Base-by-base conservation (phyloP, 2,797 vertebrate species). In the Eulemur rubriventer region DNA sequence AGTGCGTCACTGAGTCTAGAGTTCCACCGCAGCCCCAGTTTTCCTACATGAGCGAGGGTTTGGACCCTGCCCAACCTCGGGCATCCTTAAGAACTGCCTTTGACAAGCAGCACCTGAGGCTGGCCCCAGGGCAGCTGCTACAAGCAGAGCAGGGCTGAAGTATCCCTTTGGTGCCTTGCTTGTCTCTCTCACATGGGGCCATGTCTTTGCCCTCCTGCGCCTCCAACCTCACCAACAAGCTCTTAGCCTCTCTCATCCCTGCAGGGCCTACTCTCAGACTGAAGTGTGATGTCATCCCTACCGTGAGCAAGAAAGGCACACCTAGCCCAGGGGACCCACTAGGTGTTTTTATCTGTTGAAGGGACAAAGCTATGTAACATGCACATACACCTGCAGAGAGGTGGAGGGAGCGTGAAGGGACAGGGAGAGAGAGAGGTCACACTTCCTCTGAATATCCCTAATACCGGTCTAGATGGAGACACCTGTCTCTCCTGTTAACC, bases 381-480 rank as follows among this genome's bases (percentile, higher is more conserved):
- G 46, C 18, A 50, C 2, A 10, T 6, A 38, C 13, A 48, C 20
- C 14, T 26, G 7, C n/a, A 30, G 50, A 63, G 13, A 38, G 57
- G 10, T 6, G 13, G 26, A 13, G 16, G 30, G 18, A 9, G 16
- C 4, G 43, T 7, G 12, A 11, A 41, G 50, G 24, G 35, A 28
- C 1, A 13, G 48, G 4, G 6, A 18, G 26, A 7, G 14, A 35
- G 24, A 6, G 16, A 10, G 67, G 5, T 4, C 22, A 11, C 2
- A 55, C 35, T 92, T 92, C 55, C 65, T 89, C 38, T 16, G 52
- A 80, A 63, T 20, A 43, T 3, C 30, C 38, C 59, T 35, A 35
- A 80, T 33, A 61, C 33, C 33, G 0, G 33, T 55, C 20, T 14
- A 52, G 82, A 55, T 4, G 13, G 70, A 91, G 28, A 48, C 9